These are phyloP conservation scores for Tympanuchus pallidicinctus DNA, from an alignment of 2,113 vertebrate genomes.

Conservation along the genomic window DNA sequence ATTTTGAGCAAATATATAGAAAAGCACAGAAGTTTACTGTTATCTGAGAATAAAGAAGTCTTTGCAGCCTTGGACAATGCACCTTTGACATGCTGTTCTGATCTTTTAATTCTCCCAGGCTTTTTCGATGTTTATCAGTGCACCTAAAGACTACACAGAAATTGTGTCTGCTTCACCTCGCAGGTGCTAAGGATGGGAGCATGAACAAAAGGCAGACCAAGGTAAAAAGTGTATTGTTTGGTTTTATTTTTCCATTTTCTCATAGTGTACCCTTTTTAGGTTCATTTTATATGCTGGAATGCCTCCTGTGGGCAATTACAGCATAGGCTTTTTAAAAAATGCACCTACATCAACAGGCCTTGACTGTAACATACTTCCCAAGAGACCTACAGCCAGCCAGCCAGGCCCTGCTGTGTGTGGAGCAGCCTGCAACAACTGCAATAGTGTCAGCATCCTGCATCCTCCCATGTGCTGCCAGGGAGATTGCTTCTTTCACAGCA, in stretches of 20 bases:
- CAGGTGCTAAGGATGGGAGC: neutral
- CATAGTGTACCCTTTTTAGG: neutral
- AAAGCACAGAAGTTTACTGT: conserved; percentile 24
- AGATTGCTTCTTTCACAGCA: neutral
- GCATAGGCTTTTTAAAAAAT: neutral
- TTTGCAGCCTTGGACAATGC: neutral
- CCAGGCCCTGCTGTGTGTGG: accelerated
- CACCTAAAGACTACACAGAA: neutral
- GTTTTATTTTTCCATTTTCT: neutral
- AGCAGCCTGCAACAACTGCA: accelerated
- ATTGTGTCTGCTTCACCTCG: neutral
- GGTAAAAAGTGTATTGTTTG: neutral
- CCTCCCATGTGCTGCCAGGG: too few species aligned
- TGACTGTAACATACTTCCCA: neutral
- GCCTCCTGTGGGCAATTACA: neutral
- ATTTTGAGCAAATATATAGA: conserved; percentile 50
- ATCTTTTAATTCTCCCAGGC: neutral
- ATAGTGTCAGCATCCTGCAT: accelerated
- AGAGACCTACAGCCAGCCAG: neutral
- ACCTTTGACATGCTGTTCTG: neutral
- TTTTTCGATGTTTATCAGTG: neutral
- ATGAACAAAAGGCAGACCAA: neutral
- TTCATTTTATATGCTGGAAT: neutral
- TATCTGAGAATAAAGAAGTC: neutral
- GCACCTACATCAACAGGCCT: neutral